Percentiles rank a stretch among this genome's conserved stretches.
Evolutionary conservation across 2,888 invertebrate genomes (phyloP).

Genomic region (Keiferia lycopersicella): DNA sequence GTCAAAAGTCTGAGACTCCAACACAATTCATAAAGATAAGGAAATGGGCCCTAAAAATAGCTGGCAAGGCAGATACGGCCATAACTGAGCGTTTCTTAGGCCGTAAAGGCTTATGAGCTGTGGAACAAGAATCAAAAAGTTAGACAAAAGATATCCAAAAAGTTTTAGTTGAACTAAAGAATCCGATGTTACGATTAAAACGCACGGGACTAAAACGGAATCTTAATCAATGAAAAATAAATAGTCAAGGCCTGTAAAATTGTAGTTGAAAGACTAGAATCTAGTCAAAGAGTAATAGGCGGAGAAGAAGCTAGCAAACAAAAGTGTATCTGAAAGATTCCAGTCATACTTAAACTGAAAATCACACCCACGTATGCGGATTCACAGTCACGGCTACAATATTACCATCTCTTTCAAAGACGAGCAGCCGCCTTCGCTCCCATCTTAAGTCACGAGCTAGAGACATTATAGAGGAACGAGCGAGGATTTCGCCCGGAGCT

Average conservation of each 20-base stretch:
- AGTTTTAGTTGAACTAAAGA: too few species aligned
- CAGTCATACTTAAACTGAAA: too few species aligned
- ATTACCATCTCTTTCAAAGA: background rate
- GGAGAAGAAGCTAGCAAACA: too few species aligned
- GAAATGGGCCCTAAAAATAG: slow-evolving; percentile 51
- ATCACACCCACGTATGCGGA: too few species aligned
- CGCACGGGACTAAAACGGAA: background rate
- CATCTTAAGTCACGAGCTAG: slow-evolving; percentile 32
- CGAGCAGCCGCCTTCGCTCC: background rate
- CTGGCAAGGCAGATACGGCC: slow-evolving; percentile 43
- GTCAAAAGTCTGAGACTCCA: slow-evolving; percentile 51
- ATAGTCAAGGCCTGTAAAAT: too few species aligned
- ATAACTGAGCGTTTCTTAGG: slow-evolving; percentile 46
- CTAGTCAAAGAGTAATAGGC: background rate
- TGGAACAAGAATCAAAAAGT: background rate
- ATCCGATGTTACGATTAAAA: too few species aligned
- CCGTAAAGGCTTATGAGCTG: background rate
- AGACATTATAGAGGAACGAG: slow-evolving; percentile 33
- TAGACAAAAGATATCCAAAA: background rate
- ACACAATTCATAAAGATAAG: slow-evolving; percentile 59
- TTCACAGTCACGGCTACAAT: background rate
- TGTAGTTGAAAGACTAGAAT: too few species aligned
- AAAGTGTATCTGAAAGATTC: too few species aligned
- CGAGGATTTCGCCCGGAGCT: slow-evolving; percentile 61
- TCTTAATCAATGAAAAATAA: too few species aligned